Percentiles rank a stretch among this genome's conserved stretches.
Conservation (phyloP, 2,113 vertebrate genomes). For the Sterna hirundo region DNA sequence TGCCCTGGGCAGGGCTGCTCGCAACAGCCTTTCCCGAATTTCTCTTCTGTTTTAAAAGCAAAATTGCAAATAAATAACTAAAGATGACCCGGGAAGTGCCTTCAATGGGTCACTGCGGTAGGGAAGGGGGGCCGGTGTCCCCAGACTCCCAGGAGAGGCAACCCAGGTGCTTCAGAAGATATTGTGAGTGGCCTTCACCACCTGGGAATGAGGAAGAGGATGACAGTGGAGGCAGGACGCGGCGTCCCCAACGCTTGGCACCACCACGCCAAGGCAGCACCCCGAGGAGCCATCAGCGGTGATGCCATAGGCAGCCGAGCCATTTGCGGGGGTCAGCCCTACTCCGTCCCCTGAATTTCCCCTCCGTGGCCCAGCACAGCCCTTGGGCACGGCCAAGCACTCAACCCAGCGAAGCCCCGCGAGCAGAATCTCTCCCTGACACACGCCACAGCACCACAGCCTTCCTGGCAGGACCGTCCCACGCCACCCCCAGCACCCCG, state of each 20-base stretch:
- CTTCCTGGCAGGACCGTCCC: background rate
- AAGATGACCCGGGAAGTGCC: background rate
- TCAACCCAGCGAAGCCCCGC: background rate
- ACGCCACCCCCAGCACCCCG: fast-evolving
- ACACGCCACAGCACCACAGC: background rate
- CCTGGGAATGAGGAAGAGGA: background rate
- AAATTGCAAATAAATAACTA: background rate
- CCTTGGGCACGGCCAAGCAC: background rate
- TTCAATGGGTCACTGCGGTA: fast-evolving
- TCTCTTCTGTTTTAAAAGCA: background rate
- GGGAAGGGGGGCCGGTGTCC: fast-evolving
- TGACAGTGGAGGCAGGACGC: fast-evolving
- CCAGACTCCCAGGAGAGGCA: background rate
- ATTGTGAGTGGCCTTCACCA: fast-evolving
- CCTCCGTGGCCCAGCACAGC: fast-evolving
- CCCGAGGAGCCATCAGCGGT: fast-evolving
- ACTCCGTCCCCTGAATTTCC: fast-evolving
- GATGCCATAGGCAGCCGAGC: fast-evolving
- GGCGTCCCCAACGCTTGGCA: fast-evolving
- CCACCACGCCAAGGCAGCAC: background rate
- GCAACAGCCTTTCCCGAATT: background rate
- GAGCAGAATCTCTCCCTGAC: background rate
- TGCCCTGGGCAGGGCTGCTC: background rate
- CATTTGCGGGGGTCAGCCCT: background rate
- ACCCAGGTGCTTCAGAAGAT: background rate